Evolutionary conservation across 1,140 invertebrate species (phyloP), one percentile per base, ranked within the genome.

Genomic region (Aphelinus atriplicis): DNA sequence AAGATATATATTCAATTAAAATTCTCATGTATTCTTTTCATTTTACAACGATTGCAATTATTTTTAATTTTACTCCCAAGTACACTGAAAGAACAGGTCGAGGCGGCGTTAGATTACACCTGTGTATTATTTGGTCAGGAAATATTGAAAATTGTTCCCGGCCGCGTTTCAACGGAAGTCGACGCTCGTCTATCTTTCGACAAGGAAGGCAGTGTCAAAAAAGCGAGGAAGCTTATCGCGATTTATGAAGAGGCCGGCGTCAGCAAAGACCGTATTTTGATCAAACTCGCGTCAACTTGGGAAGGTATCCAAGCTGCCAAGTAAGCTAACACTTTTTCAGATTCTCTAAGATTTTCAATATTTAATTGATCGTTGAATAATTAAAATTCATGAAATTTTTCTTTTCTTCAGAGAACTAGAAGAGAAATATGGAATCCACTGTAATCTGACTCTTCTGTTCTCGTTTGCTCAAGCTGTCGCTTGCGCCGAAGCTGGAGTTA

Each of bases 261-360:
- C 72, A 88, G 89, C 67, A 99, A 97, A 84, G 96, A 99, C 26
- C 91, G 98, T 69, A 93, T 99, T 87, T 89, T 99, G 1, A 99
- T 99, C 67, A 99, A 99, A 88, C 89, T 99, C 69, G 96, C 97
- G 1, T 97, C 97, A 2, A 99, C 98, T 0, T 99, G 98, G 98
- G 98, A 99, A 91, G 98, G 98, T 47, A 98, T 99, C 78, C 94
- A 98, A 88, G 98, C 98, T 63, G 98, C 97, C 7, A 95, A 93
- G 95, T 97, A 89, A 88, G 84, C 74, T 47, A 2, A 63, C 26
- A 26, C 26, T 46, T 26, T 26, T 9, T 60, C 26, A n/a, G 6
- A 9, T 60, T 60, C 57, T 9, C 57, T n/a, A 9, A n/a, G 3
- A n/a, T 5, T 26, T 9, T 9, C n/a, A 60, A 46, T 64, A 45